Base-by-base conservation (phyloP, 53 echinoderm and acorn worm species). In the Stichopus horrens region DNA sequence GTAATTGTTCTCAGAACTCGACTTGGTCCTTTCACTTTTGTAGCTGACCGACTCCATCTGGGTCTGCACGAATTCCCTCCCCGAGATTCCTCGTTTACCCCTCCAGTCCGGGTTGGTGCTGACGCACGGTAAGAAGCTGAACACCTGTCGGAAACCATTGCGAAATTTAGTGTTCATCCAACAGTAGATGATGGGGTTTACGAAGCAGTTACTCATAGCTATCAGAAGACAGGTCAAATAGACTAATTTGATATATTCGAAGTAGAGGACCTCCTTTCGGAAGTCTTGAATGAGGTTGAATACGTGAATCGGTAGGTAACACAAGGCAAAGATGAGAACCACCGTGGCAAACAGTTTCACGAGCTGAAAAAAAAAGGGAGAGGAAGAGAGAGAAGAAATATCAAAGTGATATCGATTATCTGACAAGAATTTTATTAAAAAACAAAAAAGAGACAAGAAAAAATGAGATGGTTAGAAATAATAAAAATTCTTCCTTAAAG, bases 141-240 rank as follows among this genome's bases (percentile, higher is more conserved):
- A 88, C 14, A 93, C 96, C 37, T 89, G 89, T 76, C 89, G 92
- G 81, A 96, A 96, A 9, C 96, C 96, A 60, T 96, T 95, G 6
- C 96, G 92, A 60, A 96, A 96, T 74, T 96, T 96, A 23, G 91
- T 88, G 76, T 96, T 96, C 96, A 96, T 96, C 93, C 95, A 96
- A 77, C 96, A 96, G 89, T 96, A 96, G n/a, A 96, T 92, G 76
- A 96, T 93, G 0, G 96, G 96, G 66, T 96, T 96, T 73, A 95
- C 95, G 84, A 96, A 90, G 78, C 96, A 96, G 90, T 96, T 96
- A 54, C 95, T 95, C 94, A 96, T 95, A 11, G 96, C 93, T 22
- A 96, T 81, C 0, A 96, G 92, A 22, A 94, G 91, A 20, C 83
- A 88, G 8, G 79, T 81, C 6, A 95, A 88, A 87, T 90, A 96